Base-by-base conservation (phyloP, 2,113 vertebrate genomes). In the Gobius niger region DNA sequence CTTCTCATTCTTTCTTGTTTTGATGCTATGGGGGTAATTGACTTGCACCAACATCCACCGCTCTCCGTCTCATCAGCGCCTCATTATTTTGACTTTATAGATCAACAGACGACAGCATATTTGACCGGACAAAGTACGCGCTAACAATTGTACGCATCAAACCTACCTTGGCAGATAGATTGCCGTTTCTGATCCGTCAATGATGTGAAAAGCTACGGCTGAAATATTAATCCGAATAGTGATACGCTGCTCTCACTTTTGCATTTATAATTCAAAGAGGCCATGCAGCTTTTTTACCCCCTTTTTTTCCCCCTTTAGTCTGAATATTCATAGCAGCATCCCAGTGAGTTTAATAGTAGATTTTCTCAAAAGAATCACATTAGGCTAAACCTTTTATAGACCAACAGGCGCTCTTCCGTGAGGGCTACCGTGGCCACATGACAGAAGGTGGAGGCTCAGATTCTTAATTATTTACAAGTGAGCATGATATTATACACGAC, bases 21-120 rank as follows among this genome's bases (percentile, higher is more conserved):
- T 82, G 19, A 80, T 70, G 78, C 77, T 76, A 57, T 64, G 63
- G 9, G 72, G 73, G 79, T 90, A 88, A 90, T 87, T 87, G 81
- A 87, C 77, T 83, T 76, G 80, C 83, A n/a, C 61, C 15, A 63
- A 34, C 24, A 3, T 3, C 78, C 60, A 71, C 84, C 70, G 65
- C 13, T 47, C 78, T 60, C 60, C 72, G 75, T 80, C 80, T 86
- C 80, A 84, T 85, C 86, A 83, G 80, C 13, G 11, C 51, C 82
- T 84, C 82, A 80, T 90, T 86, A 88, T 81, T 76, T 68, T 46
- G 67, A 44, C 64, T 66, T 66, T 53, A 46, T 67, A 62, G 65
- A 75, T 50, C 34, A 70, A 74, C 52, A 72, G 72, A 78, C 65
- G 65, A 54, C 67, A 68, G 18, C 72, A 9, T 15, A 62, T 64